Evolutionary conservation across 2,113 vertebrate species (phyloP).

Genomic region (Embiotoca jacksoni): DNA sequence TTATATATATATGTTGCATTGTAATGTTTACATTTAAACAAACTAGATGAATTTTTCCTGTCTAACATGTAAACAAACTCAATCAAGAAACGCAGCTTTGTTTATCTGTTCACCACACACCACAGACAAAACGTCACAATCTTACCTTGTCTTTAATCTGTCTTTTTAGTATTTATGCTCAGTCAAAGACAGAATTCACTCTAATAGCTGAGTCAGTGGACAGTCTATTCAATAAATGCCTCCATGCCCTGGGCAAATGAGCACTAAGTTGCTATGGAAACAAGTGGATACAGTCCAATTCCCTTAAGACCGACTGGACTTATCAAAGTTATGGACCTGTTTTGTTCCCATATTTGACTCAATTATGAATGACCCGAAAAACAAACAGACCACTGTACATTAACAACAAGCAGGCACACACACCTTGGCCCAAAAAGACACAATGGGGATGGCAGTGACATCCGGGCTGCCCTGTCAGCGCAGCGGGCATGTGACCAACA

Average conservation of each 20-base stretch:
- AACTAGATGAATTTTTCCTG: not conserved
- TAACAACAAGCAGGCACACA: not conserved
- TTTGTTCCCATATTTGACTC: slow-evolving; percentile 2
- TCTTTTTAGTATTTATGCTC: slow-evolving; percentile 35
- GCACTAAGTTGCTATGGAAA: slow-evolving; percentile 57
- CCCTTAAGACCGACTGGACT: slow-evolving; percentile 18
- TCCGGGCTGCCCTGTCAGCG: slow-evolving; percentile 13
- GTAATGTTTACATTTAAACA: not conserved
- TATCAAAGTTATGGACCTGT: slow-evolving; percentile 22
- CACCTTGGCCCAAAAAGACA: slow-evolving; percentile 1
- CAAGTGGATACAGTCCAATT: slow-evolving; percentile 27
- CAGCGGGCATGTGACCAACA: slow-evolving; percentile 46
- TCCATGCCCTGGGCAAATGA: slow-evolving; percentile 35
- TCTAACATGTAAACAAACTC: not conserved
- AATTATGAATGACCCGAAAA: slow-evolving; percentile 14
- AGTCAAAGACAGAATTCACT: slow-evolving; percentile 44
- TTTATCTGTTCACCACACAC: slow-evolving; percentile 7
- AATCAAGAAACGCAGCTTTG: not conserved
- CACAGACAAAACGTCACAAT: slow-evolving; percentile 18
- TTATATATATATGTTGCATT: not conserved
- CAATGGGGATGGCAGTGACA: not conserved
- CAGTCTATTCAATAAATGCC: slow-evolving; percentile 43
- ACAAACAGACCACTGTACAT: not conserved
- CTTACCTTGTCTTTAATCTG: slow-evolving; percentile 32
- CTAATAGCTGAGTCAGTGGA: slow-evolving; percentile 44